Conservation (phyloP, 2,797 vertebrate species). For the Enteromius unitaeniatus region DNA sequence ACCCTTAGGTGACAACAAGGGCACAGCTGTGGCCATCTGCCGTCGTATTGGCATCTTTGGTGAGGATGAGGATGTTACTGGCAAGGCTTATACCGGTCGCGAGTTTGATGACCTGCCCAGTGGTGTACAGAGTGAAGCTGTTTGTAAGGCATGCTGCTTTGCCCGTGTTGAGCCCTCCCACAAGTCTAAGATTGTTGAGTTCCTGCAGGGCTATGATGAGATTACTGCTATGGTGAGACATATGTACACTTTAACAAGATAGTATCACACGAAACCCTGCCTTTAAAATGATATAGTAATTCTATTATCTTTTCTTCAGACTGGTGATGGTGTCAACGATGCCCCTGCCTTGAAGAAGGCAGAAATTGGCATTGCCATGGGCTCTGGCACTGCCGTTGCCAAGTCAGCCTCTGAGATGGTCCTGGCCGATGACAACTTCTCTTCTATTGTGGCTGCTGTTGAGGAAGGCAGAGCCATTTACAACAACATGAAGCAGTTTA, state of each 20-base stretch:
- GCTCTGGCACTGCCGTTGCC: conserved; percentile 95
- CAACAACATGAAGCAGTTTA: conserved; percentile 99
- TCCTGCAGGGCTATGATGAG: conserved; percentile 87
- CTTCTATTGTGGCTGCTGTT: conserved; percentile 92
- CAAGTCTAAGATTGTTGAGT: conserved; percentile 97
- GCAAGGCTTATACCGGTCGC: conserved; percentile 88
- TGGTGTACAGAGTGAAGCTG: conserved; percentile 83
- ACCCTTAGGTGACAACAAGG: conserved; percentile 89
- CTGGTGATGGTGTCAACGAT: conserved; percentile 94
- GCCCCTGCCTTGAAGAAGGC: conserved; percentile 96
- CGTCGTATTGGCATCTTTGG: conserved; percentile 92
- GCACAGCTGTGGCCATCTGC: conserved; percentile 95
- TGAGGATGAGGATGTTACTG: conserved; percentile 85
- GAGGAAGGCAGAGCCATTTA: conserved; percentile 97
- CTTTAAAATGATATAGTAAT: not conserved
- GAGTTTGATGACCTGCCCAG: conserved; percentile 91
- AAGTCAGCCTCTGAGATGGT: conserved; percentile 97
- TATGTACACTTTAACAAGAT: not conserved
- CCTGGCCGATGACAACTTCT: conserved; percentile 95
- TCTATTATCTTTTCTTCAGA: conserved; percentile 70
- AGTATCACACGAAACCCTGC: not conserved
- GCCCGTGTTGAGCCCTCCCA: conserved; percentile 93
- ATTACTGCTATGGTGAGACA: conserved; percentile 93
- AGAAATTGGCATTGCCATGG: conserved; percentile 97
- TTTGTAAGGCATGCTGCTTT: conserved; percentile 86